Evolutionary conservation across 1,140 invertebrate species (phyloP).

Genomic region (Radopholus similis): DNA sequence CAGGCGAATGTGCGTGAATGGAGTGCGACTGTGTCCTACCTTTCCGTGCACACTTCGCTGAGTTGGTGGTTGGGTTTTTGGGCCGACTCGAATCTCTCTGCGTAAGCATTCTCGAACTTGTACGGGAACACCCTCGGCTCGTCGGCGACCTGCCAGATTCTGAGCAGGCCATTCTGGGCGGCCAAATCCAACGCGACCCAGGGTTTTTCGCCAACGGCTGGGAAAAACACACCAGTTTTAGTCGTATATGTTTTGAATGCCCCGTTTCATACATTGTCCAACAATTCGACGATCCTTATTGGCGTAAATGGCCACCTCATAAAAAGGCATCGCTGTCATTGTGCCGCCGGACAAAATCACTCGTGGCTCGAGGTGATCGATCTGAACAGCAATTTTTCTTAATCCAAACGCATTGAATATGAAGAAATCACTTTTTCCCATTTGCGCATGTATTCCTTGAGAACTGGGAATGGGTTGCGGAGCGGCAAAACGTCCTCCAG

Average conservation of each 20-base stretch:
- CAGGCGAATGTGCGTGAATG: conserved; percentile 10
- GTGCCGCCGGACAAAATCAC: conserved; percentile 40
- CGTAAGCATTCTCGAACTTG: conserved; percentile 21
- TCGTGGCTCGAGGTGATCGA: conserved; percentile 42
- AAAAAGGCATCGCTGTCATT: conserved; percentile 44
- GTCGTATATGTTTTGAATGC: background rate
- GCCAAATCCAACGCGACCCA: conserved; percentile 54
- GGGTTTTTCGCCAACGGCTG: conserved; percentile 47
- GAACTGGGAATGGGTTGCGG: conserved; percentile 43
- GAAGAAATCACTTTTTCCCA: conserved; percentile 10
- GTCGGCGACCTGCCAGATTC: conserved; percentile 41
- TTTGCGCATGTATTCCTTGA: conserved; percentile 43
- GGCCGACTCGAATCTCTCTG: conserved; percentile 2
- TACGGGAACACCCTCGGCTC: conserved; percentile 26
- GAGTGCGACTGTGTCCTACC: conserved; percentile 20
- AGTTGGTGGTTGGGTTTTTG: conserved; percentile 33
- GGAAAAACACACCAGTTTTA: background rate
- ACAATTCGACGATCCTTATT: conserved; percentile 42
- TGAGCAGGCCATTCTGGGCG: conserved; percentile 45
- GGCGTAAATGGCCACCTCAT: conserved; percentile 53
- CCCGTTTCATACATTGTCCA: conserved; percentile 35
- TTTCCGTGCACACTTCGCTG: conserved; percentile 27
- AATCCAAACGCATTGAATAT: no score
- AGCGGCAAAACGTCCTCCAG: conserved; percentile 53
- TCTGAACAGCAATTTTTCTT: background rate